Evolutionary conservation across 1,140 invertebrate species (phyloP), one percentile per base, ranked within the genome.

Genomic region (Bombus huntii): DNA sequence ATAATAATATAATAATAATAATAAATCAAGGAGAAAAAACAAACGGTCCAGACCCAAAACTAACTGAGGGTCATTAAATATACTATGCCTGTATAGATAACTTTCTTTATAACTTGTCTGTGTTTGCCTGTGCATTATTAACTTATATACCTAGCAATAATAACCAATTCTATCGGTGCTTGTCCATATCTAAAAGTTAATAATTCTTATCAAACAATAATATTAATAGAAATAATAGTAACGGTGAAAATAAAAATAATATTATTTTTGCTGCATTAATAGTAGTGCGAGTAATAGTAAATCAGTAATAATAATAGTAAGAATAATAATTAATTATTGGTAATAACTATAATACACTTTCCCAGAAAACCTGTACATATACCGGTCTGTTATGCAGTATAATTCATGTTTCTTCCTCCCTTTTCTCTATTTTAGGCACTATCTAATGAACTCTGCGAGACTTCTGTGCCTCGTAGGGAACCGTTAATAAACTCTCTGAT

Each of bases 191-290:
- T 92, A 93, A 91, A 91, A 91, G 77, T 92, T 92, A 92, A 88
- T 92, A 92, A 89, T 84, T 81, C 91, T 90, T 92, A 84, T 86
- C 65, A 90, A 91, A 81, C 87, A 90, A 84, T 89, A 89, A 83
- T 90, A 90, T 82, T 90, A 86, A 81, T 76, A 91, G 86, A 82
- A 88, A 79, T 78, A 88, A 78, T 89, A 88, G 86, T 87, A 88
- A 80, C 90, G 90, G 92, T 88, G 91, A 87, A 90, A 90, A 92
- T 92, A 92, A 91, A 92, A 92, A 92, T 87, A 93, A 92, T 91
- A 93, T 88, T 88, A 81, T 89, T 79, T 78, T 76, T 77, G 79
- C 78, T 87, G 80, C 87, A 89, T 85, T 86, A 90, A 91, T 92
- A 92, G 83, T 87, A 90, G 89, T 91, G 89, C 85, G 77, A 89